Conservation (phyloP, 2,888 invertebrate species). For the Drosophila conformis region DNA sequence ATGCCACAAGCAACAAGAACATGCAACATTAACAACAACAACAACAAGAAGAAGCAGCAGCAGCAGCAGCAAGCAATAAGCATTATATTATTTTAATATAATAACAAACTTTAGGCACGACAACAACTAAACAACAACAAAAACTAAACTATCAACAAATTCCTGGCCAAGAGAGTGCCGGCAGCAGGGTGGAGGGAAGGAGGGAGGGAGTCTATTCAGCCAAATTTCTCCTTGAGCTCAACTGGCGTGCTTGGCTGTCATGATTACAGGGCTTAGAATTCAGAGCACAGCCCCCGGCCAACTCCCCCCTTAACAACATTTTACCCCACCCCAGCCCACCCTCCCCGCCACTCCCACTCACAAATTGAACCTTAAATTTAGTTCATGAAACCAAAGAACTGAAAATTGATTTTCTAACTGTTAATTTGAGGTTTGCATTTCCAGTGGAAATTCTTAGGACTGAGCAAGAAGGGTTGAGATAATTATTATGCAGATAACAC, state of each 20-base stretch:
- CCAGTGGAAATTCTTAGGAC: background rate
- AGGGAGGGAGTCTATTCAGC: slow-evolving; percentile 24
- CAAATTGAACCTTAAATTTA: slow-evolving; percentile 1
- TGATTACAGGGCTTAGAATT: slow-evolving; percentile 55
- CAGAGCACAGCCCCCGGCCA: slow-evolving; percentile 2
- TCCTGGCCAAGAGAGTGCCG: background rate
- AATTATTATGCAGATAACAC: no score
- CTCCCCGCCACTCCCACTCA: background rate
- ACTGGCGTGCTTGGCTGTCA: slow-evolving; percentile 58
- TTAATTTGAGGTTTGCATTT: background rate
- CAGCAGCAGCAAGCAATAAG: slow-evolving; percentile 45
- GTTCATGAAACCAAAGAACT: background rate
- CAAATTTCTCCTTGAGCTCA: slow-evolving; percentile 29
- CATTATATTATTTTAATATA: slow-evolving; percentile 73
- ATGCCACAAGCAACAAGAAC: slow-evolving; percentile 20
- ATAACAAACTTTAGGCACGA: slow-evolving; percentile 70
- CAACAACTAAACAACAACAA: slow-evolving; percentile 23
- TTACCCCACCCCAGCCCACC: background rate
- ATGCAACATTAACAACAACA: slow-evolving; percentile 14
- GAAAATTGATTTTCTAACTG: background rate
- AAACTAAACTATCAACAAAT: slow-evolving; percentile 30
- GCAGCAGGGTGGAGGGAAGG: background rate
- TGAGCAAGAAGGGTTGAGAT: no score
- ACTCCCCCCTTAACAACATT: background rate
- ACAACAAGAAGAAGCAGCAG: slow-evolving; percentile 3